Base-by-base conservation (phyloP, 2,797 vertebrate species). In the Megaceryle alcyon region DNA sequence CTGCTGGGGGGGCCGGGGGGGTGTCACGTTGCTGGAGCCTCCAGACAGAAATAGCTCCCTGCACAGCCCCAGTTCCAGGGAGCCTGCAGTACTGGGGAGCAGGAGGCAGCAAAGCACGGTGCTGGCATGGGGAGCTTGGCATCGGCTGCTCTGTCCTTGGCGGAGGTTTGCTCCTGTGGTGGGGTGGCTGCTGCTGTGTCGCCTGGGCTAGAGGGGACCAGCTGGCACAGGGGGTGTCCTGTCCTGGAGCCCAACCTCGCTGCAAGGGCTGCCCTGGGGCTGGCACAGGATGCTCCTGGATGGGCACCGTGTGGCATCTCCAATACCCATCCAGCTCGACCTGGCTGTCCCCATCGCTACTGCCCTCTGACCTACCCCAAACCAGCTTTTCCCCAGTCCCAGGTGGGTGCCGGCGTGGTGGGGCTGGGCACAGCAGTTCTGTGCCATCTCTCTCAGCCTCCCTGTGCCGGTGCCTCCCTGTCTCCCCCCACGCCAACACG, bases 361-460 rank as follows among this genome's bases (percentile, higher is more conserved):
- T 33, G 10, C 14, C 61, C 29, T 26, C 49, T 4, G 49, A 25
- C 48, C 43, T 43, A 48, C 48, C 37, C 61, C 68, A 39, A 7
- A 35, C 14, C 51, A n/a, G 41, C 35, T 37, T 41, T 37, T 20
- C 20, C 12, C 28, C 35, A 3, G 0, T 18, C 28, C 56, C 2
- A 0, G 37, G 25, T 0, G 14, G 57, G 68, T 54, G 44, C 73
- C 0, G 2, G 20, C 0, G 0, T 5, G 33, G 7, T 4, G 71
- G 43, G 48, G 17, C 25, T 10, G 71, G 19, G 22, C 33, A 0
- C 7, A 31, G 48, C 7, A 3, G 17, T 22, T 64, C 80, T 2
- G 35, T 8, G 3, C 61, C 7, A 7, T 1, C 1, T 12, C n/a
- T 31, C 70, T 41, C 37, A 20, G 48, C 9, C 37, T 64, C 57